Percentiles rank a stretch among this genome's conserved stretches.
These are phyloP conservation scores for Cephalopachus bancanus DNA, from an alignment of 2,797 vertebrate genomes.

Conservation along the genomic window DNA sequence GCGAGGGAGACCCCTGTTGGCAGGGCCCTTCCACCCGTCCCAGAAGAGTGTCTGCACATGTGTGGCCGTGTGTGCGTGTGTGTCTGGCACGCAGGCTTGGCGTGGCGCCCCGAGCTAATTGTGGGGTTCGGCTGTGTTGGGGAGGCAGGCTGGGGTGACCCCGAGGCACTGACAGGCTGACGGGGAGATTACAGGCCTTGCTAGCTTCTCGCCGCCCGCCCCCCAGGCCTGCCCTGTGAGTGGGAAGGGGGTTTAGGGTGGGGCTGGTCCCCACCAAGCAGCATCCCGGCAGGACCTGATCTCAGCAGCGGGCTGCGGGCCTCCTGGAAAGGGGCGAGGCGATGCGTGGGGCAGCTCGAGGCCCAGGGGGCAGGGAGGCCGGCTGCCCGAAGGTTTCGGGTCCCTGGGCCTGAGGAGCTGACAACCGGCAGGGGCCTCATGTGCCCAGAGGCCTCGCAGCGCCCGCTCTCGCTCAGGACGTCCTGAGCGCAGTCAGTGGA, in stretches of 20 bases:
- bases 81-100: constrained; percentile 65
- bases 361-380: too few species aligned
- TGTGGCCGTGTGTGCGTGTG: constrained; percentile 45
- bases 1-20: background rate
- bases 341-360: background rate
- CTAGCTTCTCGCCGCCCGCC: background rate
- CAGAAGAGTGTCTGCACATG: constrained; percentile 47
- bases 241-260: background rate
- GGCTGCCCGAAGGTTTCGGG: too few species aligned
- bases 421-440: background rate
- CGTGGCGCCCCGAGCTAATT: constrained; percentile 65
- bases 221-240: background rate
- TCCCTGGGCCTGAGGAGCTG: too few species aligned
- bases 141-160: constrained; percentile 67
- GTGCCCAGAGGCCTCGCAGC: background rate
- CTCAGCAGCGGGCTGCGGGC: background rate
- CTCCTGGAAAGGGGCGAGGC: background rate
- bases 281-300: background rate
- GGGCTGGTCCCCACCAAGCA: constrained; percentile 32
- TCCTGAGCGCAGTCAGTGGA: background rate
- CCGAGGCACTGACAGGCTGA: constrained; percentile 70
- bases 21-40: background rate
- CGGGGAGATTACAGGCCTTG: constrained; percentile 77
- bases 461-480: background rate
- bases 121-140: constrained; percentile 62